Conservation (phyloP, 2,888 invertebrate genomes). For the Lymantria dispar region DNA sequence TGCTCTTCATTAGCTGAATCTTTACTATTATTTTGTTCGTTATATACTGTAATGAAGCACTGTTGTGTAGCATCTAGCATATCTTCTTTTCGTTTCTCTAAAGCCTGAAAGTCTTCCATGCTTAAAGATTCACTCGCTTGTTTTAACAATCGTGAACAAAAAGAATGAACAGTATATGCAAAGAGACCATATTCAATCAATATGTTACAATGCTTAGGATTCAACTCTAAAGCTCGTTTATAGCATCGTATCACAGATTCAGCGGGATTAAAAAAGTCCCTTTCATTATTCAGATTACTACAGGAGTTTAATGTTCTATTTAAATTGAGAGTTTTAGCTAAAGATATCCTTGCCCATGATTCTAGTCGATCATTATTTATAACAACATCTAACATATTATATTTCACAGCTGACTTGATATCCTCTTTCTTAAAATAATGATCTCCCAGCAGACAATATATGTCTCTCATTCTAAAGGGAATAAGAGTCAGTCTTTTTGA, state of each 20-base stretch:
- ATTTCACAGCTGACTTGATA: slow-evolving; percentile 87
- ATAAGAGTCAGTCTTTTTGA: slow-evolving; percentile 79
- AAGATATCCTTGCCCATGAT: slow-evolving; percentile 96
- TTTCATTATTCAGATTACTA: slow-evolving; percentile 81
- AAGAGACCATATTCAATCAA: slow-evolving; percentile 97
- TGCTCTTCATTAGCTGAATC: slow-evolving; percentile 88
- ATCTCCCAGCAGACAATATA: slow-evolving; percentile 96
- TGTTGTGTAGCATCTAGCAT: slow-evolving; percentile 90
- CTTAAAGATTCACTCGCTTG: slow-evolving; percentile 89
- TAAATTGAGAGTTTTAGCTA: slow-evolving; percentile 89
- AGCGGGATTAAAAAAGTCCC: slow-evolving; percentile 86
- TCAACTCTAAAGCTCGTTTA: slow-evolving; percentile 88
- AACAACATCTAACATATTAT: slow-evolving; percentile 92
- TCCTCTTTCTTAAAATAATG: slow-evolving; percentile 95
- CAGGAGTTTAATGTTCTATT: slow-evolving; percentile 91
- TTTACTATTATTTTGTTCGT: slow-evolving; percentile 78
- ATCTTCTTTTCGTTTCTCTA: slow-evolving; percentile 89
- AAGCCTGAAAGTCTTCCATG: slow-evolving; percentile 87
- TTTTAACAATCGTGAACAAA: slow-evolving; percentile 92
- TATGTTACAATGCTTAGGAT: slow-evolving; percentile 87
- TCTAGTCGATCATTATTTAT: slow-evolving; percentile 91
- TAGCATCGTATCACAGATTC: slow-evolving; percentile 91
- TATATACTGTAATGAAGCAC: slow-evolving; percentile 88
- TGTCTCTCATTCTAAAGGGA: slow-evolving; percentile 85
- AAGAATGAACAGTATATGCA: slow-evolving; percentile 94